Evolutionary conservation across 2,888 invertebrate genomes (phyloP).

Genomic region (Selenia dentaria): DNA sequence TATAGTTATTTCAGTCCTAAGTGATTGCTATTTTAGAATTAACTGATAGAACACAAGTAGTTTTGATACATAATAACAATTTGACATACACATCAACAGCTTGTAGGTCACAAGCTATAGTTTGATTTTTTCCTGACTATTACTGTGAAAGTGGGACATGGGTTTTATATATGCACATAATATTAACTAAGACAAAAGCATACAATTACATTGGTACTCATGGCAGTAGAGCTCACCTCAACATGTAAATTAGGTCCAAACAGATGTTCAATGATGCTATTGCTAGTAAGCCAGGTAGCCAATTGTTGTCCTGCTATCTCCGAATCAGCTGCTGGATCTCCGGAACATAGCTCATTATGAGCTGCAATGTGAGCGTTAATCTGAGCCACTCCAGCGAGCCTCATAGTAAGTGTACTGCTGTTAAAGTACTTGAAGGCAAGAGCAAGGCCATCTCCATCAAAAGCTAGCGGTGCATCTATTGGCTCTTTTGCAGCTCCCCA

Average conservation of each 20-base stretch:
- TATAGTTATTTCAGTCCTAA: no score
- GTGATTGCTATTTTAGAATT: no score
- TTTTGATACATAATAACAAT: no score
- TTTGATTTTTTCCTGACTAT: no score
- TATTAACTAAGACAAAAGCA: background rate
- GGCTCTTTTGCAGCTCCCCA: slow-evolving; percentile 98
- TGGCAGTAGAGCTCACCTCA: slow-evolving; percentile 84
- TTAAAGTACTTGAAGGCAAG: slow-evolving; percentile 98
- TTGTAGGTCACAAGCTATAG: no score
- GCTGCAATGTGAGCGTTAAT: slow-evolving; percentile 97
- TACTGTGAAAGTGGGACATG: background rate
- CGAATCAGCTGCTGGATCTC: slow-evolving; percentile 93
- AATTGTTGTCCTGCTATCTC: slow-evolving; percentile 93
- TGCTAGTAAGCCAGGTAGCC: slow-evolving; percentile 94
- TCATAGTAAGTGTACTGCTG: slow-evolving; percentile 96
- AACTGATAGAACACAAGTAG: no score
- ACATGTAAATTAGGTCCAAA: slow-evolving; percentile 99
- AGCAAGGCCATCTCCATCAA: slow-evolving; percentile 94
- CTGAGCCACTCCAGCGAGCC: slow-evolving; percentile 96
- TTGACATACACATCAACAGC: no score
- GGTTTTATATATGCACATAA: background rate
- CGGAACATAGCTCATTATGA: slow-evolving; percentile 95
- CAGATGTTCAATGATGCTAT: slow-evolving; percentile 96
- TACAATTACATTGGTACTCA: no score
- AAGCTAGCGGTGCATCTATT: slow-evolving; percentile 92